These are phyloP conservation scores for Bombus superbus DNA, from an alignment of 1,140 invertebrate genomes.

Conservation along the genomic window DNA sequence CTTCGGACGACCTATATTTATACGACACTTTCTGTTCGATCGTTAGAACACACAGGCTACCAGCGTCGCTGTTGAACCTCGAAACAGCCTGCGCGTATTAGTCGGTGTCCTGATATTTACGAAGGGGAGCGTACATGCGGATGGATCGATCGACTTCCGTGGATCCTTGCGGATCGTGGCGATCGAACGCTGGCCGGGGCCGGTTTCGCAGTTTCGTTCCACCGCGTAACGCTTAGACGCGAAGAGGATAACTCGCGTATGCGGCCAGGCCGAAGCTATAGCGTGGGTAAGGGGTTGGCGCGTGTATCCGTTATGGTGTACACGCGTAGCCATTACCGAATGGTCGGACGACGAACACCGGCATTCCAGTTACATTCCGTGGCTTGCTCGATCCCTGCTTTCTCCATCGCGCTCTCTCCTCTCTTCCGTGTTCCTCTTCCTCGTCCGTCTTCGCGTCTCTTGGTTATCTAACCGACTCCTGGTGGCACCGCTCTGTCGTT, in stretches of 20 bases:
- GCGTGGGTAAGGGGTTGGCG: conserved; percentile 36
- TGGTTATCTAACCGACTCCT: not conserved
- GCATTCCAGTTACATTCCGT: conserved; percentile 70
- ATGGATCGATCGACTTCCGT: not conserved
- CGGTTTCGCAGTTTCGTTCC: conserved; percentile 31
- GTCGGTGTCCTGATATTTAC: not conserved
- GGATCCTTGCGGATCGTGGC: not conserved
- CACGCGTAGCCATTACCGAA: conserved; percentile 69
- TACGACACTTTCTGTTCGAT: not conserved
- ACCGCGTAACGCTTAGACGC: conserved; percentile 51
- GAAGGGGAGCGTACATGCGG: not conserved
- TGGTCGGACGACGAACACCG: conserved; percentile 60
- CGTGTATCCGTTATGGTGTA: conserved; percentile 57
- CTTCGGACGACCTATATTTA: too few species aligned
- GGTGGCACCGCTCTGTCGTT: not conserved
- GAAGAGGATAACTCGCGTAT: conserved; percentile 44
- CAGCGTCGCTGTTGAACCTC: too few species aligned
- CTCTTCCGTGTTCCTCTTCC: not conserved
- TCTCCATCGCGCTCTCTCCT: not conserved
- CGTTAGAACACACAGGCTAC: not conserved
- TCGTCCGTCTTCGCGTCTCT: not conserved
- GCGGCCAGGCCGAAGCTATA: conserved; percentile 3
- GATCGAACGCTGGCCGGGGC: not conserved
- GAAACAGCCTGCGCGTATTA: too few species aligned
- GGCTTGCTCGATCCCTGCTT: conserved; percentile 55